These are phyloP conservation scores for Salvelinus sp. DNA, from an alignment of 2,113 vertebrate genomes.

Conservation along the genomic window DNA sequence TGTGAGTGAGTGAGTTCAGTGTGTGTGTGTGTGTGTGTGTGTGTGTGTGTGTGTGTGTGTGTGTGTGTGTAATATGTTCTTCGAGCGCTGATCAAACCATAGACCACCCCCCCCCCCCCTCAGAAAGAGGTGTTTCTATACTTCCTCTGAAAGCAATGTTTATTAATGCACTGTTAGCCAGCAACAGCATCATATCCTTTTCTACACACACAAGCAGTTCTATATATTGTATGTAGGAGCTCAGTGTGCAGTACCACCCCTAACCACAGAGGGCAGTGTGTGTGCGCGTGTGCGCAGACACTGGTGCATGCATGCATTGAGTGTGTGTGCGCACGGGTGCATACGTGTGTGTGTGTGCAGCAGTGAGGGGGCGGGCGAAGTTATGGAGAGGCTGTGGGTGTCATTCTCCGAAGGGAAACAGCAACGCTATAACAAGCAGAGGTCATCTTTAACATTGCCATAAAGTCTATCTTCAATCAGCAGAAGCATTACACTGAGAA, in stretches of 20 bases:
- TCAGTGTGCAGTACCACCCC: background rate
- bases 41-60: too few relatives aligned
- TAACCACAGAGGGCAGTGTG: constrained; percentile 7
- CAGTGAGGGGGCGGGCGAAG: constrained; percentile 15
- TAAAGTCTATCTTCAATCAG: constrained; percentile 12
- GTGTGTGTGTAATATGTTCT: background rate
- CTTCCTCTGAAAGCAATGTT: background rate
- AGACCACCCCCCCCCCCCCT: background rate
- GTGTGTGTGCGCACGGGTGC: too few relatives aligned
- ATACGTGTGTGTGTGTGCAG: constrained; percentile 4
- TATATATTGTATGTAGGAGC: background rate
- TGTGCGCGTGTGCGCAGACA: too few relatives aligned
- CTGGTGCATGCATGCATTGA: too few relatives aligned
- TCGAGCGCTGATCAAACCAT: too few relatives aligned
- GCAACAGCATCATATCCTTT: background rate
- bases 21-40: too few relatives aligned
- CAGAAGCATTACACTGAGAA: constrained; percentile 3
- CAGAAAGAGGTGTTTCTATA: background rate
- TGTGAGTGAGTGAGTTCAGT: too few relatives aligned
- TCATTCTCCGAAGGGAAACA: constrained; percentile 51
- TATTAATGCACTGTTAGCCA: background rate
- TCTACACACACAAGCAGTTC: background rate
- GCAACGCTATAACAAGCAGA: constrained; percentile 24
- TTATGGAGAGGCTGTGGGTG: constrained; percentile 36
- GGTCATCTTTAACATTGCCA: constrained; percentile 47